Evolutionary conservation across 2,797 vertebrate species (phyloP), one percentile per base, ranked within the genome.

Genomic region (Amniataba percoides): DNA sequence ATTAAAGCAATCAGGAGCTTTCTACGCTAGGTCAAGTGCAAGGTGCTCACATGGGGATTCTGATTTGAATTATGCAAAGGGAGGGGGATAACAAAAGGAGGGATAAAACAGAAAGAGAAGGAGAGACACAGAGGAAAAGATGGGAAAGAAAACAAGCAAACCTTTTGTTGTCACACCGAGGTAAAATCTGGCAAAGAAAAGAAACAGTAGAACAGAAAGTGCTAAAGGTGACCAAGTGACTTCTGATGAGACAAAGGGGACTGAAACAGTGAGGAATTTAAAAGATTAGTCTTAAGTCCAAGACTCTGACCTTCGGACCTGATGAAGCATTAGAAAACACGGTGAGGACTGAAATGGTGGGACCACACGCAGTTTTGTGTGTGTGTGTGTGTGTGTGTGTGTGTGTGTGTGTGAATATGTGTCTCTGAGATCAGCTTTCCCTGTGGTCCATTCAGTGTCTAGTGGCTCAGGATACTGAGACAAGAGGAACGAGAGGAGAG

Each of bases 1-100:
- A 95, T 94, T 95, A 95, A 95, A 95, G 93, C 93, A 95, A 95
- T 95, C 95, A 95, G 92, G 82, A 93, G 89, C 89, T 85, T 94
- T 92, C 87, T 87, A 77, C 68, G 89, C 89, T 85, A 85, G 89
- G 92, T 94, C 92, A 93, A 93, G 91, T 92, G 89, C 87, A 88
- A 92, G 82, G 84, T 89, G 83, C 87, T 93, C 90, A 83, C 89
- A 89, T 87, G 89, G 90, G 89, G 91, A 94, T 91, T 91, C 74
- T 91, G 85, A 94, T 94, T 94, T 92, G 82, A 94, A 93, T 93
- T 90, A 90, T 90, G 88, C 86, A 92, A 90, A 89, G 64, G 76
- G 61, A 52, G 52, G 71, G 81, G 27, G 27, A 31, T 31, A 31
- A 31, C 27, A 80, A 81, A 84, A 82, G 60, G 87, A 62, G 68